Percentiles rank a stretch among this genome's conserved stretches.
These are phyloP conservation scores for Periplaneta americana DNA, from an alignment of 1,140 invertebrate species.

Conservation along the genomic window DNA sequence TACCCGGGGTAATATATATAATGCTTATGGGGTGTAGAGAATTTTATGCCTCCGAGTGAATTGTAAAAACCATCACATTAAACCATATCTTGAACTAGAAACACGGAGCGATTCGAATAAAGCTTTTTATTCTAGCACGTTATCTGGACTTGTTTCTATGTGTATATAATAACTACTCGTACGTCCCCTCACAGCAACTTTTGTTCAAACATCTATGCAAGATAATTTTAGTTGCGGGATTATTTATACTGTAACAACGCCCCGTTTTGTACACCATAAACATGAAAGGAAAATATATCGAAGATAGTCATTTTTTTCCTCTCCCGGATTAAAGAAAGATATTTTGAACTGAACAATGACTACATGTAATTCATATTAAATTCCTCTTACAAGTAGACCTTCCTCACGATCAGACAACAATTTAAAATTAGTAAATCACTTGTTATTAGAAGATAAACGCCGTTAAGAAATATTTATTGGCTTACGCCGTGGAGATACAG, in stretches of 20 bases:
- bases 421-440: neutral
- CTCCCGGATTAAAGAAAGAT: neutral
- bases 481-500: too few species aligned
- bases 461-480: neutral
- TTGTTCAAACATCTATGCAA: neutral
- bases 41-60: too few species aligned
- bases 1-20: too few species aligned
- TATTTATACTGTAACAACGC: neutral
- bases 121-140: neutral
- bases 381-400: neutral
- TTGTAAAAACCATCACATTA: too few species aligned
- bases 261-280: neutral
- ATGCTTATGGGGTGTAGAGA: too few species aligned
- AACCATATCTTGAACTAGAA: too few species aligned
- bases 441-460: neutral
- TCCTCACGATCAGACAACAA: neutral
- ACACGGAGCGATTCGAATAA: neutral
- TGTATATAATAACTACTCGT: neutral
- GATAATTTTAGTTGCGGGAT: neutral
- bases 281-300: neutral
- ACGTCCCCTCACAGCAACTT: neutral
- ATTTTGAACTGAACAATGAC: neutral
- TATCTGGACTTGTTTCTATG: neutral
- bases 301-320: neutral
- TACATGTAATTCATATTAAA: neutral